Evolutionary conservation across 2,888 invertebrate genomes (phyloP).

Genomic region (Branchipolynoe longqiensis): DNA sequence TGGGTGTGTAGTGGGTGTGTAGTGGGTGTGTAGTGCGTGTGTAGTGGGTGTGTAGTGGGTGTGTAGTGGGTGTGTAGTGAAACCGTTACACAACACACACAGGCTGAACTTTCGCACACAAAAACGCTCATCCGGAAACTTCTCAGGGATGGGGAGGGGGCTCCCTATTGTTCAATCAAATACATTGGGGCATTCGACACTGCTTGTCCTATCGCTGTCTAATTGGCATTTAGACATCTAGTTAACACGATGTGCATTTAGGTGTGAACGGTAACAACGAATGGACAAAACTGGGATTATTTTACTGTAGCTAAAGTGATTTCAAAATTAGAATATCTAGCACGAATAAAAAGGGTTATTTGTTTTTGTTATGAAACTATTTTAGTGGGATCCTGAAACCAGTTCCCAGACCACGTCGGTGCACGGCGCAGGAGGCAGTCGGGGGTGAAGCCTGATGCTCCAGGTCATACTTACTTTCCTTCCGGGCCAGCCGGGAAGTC

Average conservation of each 20-base stretch:
- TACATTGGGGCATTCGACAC: too few species aligned
- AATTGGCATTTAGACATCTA: background rate
- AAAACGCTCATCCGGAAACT: constrained; percentile 26
- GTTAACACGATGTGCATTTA: background rate
- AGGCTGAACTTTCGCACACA: constrained; percentile 7
- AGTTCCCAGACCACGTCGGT: background rate
- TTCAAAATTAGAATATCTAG: constrained; percentile 1
- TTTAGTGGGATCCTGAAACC: background rate
- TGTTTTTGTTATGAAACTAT: background rate
- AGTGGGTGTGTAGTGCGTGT: too few species aligned
- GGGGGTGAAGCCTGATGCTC: constrained; percentile 25
- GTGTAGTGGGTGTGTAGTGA: too few species aligned
- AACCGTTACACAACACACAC: background rate
- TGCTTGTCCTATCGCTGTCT: too few species aligned
- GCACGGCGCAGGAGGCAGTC: background rate
- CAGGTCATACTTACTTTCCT: constrained; percentile 58
- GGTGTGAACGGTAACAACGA: background rate
- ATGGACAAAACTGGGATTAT: background rate
- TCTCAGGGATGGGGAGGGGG: too few species aligned
- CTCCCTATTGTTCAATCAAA: too few species aligned
- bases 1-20: too few species aligned
- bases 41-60: too few species aligned
- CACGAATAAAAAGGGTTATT: background rate
- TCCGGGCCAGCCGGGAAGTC: constrained; percentile 62
- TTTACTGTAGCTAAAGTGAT: background rate